These are phyloP conservation scores for Philaethria dido DNA, from an alignment of 2,888 invertebrate species.

Conservation along the genomic window DNA sequence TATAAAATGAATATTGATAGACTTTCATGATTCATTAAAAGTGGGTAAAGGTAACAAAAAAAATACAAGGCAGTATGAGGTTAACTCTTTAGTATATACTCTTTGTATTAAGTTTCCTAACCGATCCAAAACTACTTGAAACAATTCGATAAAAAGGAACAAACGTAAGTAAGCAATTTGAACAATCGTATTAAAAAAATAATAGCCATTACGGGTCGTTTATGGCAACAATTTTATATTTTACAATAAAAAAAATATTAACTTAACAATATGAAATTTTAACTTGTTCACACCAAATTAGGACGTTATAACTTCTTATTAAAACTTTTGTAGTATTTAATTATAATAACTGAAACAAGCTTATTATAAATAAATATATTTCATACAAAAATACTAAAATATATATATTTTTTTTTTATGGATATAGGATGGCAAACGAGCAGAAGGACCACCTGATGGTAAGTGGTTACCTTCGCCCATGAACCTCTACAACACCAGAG, in stretches of 20 bases:
- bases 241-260: slow-evolving; percentile 2
- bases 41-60: background rate
- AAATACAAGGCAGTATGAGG: too few relatives aligned
- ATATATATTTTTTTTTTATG: too few relatives aligned
- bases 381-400: background rate
- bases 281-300: slow-evolving; percentile 12
- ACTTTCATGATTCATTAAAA: background rate
- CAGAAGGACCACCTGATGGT: too few relatives aligned
- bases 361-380: slow-evolving; percentile 13
- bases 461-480: too few relatives aligned
- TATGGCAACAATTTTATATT: slow-evolving; percentile 11
- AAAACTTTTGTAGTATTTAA: background rate
- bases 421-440: too few relatives aligned
- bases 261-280: background rate
- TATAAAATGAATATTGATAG: background rate
- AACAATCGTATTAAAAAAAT: background rate
- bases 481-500: too few relatives aligned
- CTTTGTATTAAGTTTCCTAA: background rate
- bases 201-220: background rate
- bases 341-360: slow-evolving; percentile 7
- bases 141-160: background rate
- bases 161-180: slow-evolving; percentile 23
- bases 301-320: slow-evolving; percentile 12
- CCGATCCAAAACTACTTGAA: background rate
- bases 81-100: background rate